These are phyloP conservation scores for Pherbina coryleti DNA, from an alignment of 2,888 invertebrate genomes.

Conservation along the genomic window DNA sequence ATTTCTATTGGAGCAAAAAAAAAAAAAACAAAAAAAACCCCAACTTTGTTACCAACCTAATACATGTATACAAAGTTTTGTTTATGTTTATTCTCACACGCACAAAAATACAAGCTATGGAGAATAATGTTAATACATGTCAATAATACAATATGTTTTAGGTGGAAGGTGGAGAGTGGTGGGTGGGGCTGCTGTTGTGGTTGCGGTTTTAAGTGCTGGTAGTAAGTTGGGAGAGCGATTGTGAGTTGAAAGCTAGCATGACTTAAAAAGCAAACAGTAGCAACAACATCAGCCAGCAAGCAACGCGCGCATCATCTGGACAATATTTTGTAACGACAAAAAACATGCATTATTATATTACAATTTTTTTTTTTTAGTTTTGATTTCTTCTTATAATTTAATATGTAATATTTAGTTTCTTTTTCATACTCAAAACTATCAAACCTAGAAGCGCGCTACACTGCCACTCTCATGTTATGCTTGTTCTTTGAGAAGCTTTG, in stretches of 20 bases:
- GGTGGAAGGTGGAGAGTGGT: background rate
- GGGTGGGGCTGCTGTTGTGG: background rate
- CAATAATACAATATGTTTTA: background rate
- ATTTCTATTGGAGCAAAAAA: too few species aligned
- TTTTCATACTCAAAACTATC: background rate
- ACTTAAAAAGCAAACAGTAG: background rate
- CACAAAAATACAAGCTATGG: background rate
- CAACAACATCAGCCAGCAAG: background rate
- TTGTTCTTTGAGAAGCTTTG: background rate
- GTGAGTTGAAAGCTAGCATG: background rate
- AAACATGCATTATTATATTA: constrained; percentile 1
- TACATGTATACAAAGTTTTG: too few species aligned
- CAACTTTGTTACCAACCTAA: too few species aligned
- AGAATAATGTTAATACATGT: background rate
- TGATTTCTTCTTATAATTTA: too few species aligned
- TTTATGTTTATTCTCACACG: too few species aligned
- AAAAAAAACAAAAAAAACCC: too few species aligned
- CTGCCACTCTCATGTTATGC: background rate
- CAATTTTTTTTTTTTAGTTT: constrained; percentile 1
- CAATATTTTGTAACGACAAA: background rate
- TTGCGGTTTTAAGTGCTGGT: too few species aligned
- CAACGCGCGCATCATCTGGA: too few species aligned
- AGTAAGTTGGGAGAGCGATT: background rate
- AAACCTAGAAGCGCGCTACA: background rate
- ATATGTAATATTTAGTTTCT: background rate